Evolutionary conservation across 2,888 invertebrate species (phyloP), one percentile per base, ranked within the genome.

Genomic region (Calameuta idolon): DNA sequence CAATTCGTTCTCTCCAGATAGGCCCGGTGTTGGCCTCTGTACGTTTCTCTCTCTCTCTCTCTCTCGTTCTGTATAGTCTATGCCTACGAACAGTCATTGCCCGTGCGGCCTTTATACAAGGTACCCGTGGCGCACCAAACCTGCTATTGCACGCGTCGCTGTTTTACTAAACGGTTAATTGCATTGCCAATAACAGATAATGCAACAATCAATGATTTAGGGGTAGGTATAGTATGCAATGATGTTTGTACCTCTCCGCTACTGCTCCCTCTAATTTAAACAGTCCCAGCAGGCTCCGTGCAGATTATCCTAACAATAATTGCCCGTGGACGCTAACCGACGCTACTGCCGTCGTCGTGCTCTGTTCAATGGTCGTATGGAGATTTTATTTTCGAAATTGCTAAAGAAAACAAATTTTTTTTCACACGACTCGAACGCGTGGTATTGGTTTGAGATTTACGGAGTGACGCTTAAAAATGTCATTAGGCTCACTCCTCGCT

Each of bases 181-280:
- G 90, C 89, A 90, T 90, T 90, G 90, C 90, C 91, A 91, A 91
- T 91, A 91, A 90, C 91, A 91, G 91, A 91, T 91, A 91, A 91
- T 91, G 89, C 90, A 88, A 90, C 90, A 89, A 90, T 91, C 90
- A 89, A 90, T 91, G 90, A 91, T 90, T 91, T 91, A 90, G 82
- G 87, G 86, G 85, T 79, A 80, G 84, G 15, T 40, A 5, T 78
- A 73, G 69, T 82, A 81, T 76, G 81, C 87, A 86, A 86, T 85
- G 87, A 87, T 85, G 86, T 85, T 87, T 85, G 83, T 84, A 83
- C 83, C 84, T 83, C 84, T 85, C 80, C 81, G 69, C 74, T 81
- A 80, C 81, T 79, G 81, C 77, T 75, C 82, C 81, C 87, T 87
- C 84, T 88, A 89, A 89, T 89, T 89, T 89, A 89, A 90, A 90